Base-by-base conservation (phyloP, 2,797 vertebrate genomes). In the Gila robusta region DNA sequence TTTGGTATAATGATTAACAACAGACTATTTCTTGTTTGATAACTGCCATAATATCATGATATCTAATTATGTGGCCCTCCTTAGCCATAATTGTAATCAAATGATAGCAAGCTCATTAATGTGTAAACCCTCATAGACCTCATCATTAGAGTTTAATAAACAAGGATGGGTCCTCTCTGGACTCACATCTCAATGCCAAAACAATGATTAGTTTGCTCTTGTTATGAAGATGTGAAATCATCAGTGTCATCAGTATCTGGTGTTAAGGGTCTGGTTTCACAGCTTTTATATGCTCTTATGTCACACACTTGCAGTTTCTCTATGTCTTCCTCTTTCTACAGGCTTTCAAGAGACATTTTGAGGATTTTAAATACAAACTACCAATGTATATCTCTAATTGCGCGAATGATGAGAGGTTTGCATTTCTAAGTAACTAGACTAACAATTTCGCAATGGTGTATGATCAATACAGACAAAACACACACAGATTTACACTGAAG, bases 121-220 rank as follows among this genome's bases (percentile, higher is more conserved):
- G 44, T 14, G 17, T 21, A 52, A 78, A 52, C 39, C 72, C 79
- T 66, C 35, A 54, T 19, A 79, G 73, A 88, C 49, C 79, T 64
- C 70, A 89, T 64, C 70, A 89, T 87, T 89, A 86, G 21, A 84
- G 66, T 44, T 41, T 54, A n/a, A 85, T 41, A 84, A 81, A 84
- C 79, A 86, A 66, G 37, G 28, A 79, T 5, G 9, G 1, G n/a
- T 52, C 52, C 82, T 62, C 71, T 81, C 21, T 54, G 11, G 56
- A 84, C 81, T 35, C 71, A 59, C 81, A 62, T 72, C 21, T 83
- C 32, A 80, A 56, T 35, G 49, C 23, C 39, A 76, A 79, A 81
- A 86, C 72, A 70, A 85, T 35, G 59, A 73, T 79, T 64, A 66
- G 44, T 81, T 81, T 78, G 81, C 17, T 73, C n/a, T n/a, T 78